Base-by-base conservation (phyloP, 2,113 vertebrate species). In the Scomber colias region DNA sequence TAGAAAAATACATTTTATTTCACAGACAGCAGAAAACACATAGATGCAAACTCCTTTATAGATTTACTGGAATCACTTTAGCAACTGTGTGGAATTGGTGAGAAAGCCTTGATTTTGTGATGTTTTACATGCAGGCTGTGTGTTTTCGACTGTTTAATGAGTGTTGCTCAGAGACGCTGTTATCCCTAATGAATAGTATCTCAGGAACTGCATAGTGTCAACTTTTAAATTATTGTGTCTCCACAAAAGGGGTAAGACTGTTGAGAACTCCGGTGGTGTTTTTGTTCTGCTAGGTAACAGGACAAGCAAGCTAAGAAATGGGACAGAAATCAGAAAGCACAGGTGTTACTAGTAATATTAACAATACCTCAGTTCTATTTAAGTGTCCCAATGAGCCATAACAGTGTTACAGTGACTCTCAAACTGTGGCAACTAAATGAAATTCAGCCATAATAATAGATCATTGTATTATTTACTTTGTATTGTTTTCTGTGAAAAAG, bases 161-260 rank as follows among this genome's bases (percentile, higher is more conserved):
- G 66, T 10, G 31, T 62, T 57, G 40, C 57, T 83, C 31, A 11
- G 53, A 14, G 21, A 72, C 61, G 8, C 51, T 15, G 8, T 73
- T 63, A 65, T 60, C 19, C 71, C 11, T 53, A 45, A 53, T 84
- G 51, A 78, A 63, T 53, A 19, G 46, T 16, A 11, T 16, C 17
- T 63, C 40, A 55, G 14, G 5, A 19, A 21, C 10, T 16, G 19
- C 16, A 27, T 7, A 46, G 17, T 15, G 62, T 17, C 67, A 21
- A 19, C 53, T 64, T 81, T 61, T 54, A 80, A 82, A 83, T 67
- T 60, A 72, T 2, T 5, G 53, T 16, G 35, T 50, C 24, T 45
- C 60, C 61, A 66, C 31, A 56, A 46, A 16, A 74, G 27, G 53
- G 46, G 9, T 35, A 27, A n/a, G 59, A 62, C 51, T 12, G 17